Evolutionary conservation across 2,797 vertebrate species (phyloP), one percentile per base, ranked within the genome.

Genomic region (Gastrophryne carolinensis): DNA sequence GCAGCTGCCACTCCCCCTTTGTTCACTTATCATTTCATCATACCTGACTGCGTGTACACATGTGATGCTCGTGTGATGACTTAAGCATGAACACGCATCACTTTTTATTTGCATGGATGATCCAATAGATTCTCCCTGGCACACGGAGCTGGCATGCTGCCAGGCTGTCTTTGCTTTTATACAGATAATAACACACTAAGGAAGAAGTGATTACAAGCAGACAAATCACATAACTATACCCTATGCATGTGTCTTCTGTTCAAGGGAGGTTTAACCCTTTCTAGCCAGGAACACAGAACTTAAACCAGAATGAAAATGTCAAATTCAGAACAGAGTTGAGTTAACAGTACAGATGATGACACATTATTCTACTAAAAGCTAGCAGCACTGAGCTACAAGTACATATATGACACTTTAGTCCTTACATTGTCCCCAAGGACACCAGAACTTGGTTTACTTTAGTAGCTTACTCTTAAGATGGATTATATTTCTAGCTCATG

Each of bases 191-290:
- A 64, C 35, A 73, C 17, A 11, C 41, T 69, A 61, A 68, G 23
- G 64, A 62, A 61, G 53, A 8, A 12, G 34, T 76, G 65, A 76
- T 76, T 76, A 76, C 54, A 70, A 53, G 39, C 44, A 70, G 39
- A 41, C 66, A 76, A 70, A 74, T 74, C 53, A 74, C 62, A 67
- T 66, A 73, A 73, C 61, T 66, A 73, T 63, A 73, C 60, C 72
- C 62, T 37, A 19, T 49, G 50, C 35, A 24, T 57, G 23, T 57
- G 61, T 73, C 72, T 73, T 53, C 60, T 41, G 34, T 68, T 23
- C 29, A 68, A 23, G 11, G 49, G 8, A 11, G 27, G n/a, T 23
- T 35, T 54, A 19, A 53, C 23, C 30, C 54, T 19, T 53, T 67
- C 19, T 50, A 52, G 63, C 11, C 62, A 7, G 39, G 9, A 21